A percentile compares a stretch with the other conserved stretches of the same genome.
phyloP scores from a whole-genome alignment of 2,888 invertebrate species.

The Andricus quercusramuli region DNA sequence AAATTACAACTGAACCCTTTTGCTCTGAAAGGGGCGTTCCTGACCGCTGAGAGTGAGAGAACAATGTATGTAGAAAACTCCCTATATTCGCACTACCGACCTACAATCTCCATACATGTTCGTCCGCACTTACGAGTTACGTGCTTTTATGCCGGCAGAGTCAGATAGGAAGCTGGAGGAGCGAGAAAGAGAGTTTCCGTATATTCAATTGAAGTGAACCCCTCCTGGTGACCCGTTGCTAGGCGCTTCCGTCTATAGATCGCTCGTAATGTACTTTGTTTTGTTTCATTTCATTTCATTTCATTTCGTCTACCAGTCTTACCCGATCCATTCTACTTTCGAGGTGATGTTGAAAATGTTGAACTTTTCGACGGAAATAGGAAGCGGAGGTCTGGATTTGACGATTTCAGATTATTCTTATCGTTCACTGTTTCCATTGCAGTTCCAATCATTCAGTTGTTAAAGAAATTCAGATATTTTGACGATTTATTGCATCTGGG shows the following conservation, averaged over 20 bases:
- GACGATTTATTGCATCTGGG: no score
- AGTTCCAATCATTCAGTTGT: not conserved
- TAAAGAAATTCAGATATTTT: no score
- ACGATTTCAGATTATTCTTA: not conserved
- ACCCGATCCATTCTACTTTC: slow-evolving; percentile 33
- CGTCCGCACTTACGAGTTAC: slow-evolving; percentile 12
- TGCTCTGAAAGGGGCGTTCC: slow-evolving; percentile 9
- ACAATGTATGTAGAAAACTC: not conserved
- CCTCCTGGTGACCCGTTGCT: slow-evolving; percentile 40
- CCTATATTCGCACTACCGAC: slow-evolving; percentile 19
- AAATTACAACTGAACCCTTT: slow-evolving; percentile 19
- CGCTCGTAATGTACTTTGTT: slow-evolving; percentile 40
- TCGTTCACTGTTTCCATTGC: not conserved
- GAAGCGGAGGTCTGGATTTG: not conserved
- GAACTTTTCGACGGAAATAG: slow-evolving; percentile 15
- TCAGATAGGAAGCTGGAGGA: slow-evolving; percentile 4
- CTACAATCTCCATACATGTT: slow-evolving; percentile 28
- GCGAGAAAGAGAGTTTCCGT: slow-evolving; percentile 34
- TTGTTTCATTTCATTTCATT: slow-evolving; percentile 36
- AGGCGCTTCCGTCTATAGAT: slow-evolving; percentile 41
- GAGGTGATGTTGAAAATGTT: slow-evolving; percentile 30
- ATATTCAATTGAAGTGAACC: slow-evolving; percentile 39
- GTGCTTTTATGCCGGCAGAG: not conserved
- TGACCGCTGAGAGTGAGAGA: slow-evolving; percentile 14
- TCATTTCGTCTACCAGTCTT: slow-evolving; percentile 31